Evolutionary conservation across 23 tunicate species (phyloP), one percentile per base, ranked within the genome.

Genomic region (Corella eumyota): DNA sequence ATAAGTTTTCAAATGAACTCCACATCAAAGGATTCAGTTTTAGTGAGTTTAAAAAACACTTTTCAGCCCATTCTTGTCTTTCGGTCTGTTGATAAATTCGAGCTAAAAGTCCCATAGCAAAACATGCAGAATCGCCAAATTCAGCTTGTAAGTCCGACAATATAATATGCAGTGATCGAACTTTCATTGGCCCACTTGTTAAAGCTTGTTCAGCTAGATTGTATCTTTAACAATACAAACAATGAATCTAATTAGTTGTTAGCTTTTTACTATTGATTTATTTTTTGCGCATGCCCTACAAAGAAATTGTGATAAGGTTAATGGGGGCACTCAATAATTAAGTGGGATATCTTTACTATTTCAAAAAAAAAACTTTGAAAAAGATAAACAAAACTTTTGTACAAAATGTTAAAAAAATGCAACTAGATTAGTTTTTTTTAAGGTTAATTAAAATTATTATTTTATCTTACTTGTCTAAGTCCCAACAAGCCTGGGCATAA

Each of bases 11-110:
- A 71, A 71, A 82, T 37, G 93, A 72, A 29, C 77, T 61, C 80
- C 84, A 82, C 36, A 92, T 64, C 30, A 92, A 76, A n/a, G 93
- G 98, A 47, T 92, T 92, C 15, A 69, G 61, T 33, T 92, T 87
- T 38, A 92, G 50, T 24, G 76, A 62, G 36, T 47, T 73, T 2
- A 65, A 36, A 38, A 82, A 65, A 61, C 98, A 92, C 0, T 71
- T 66, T 66, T 78, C 86, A 28, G 98, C 98, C 72, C 64, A 70
- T 25, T 77, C 76, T 4, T 38, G 32, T 15, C 79, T 57, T 31
- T 85, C 98, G 2, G 90, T 80, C 40, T 59, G 52, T 36, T 62
- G 79, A 50, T 90, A 83, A 24, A 79, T 70, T 28, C 72, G 24
- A n/a, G 80, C 97, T 0, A 83, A 65, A n/a, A 90, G 62, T 6